Percentiles rank a stretch among this genome's conserved stretches.
Conservation (phyloP, 2,888 invertebrate species). For the Microlaimidae sp. region DNA sequence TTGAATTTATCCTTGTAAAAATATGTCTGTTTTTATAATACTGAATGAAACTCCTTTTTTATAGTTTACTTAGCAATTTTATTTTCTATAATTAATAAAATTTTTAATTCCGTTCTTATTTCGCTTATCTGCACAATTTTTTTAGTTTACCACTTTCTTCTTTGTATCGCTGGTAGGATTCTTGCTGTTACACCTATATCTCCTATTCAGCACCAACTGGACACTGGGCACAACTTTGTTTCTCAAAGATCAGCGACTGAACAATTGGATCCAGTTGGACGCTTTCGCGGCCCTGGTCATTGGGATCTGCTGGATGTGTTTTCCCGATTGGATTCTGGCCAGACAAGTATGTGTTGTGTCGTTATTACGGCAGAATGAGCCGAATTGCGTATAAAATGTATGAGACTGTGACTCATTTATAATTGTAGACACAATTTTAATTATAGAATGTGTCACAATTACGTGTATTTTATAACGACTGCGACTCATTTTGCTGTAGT, state of each 20-base stretch:
- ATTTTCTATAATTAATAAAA: not conserved
- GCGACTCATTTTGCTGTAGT: too few relatives aligned
- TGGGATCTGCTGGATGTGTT: not conserved
- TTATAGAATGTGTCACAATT: too few relatives aligned
- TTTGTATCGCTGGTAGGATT: not conserved
- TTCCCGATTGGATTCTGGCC: conserved; percentile 1
- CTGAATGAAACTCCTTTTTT: too few relatives aligned
- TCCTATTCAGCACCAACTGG: not conserved
- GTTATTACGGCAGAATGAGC: too few relatives aligned
- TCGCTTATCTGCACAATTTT: not conserved
- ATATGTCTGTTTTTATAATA: too few relatives aligned
- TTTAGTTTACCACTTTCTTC: not conserved
- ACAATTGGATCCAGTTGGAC: not conserved
- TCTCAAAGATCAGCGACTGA: not conserved
- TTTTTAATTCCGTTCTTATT: not conserved
- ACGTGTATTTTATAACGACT: too few relatives aligned
- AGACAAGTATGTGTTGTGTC: not conserved
- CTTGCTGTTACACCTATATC: not conserved
- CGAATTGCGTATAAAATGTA: too few relatives aligned
- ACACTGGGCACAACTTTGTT: not conserved
- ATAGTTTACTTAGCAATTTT: not conserved
- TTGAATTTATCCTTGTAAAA: too few relatives aligned
- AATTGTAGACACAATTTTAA: too few relatives aligned
- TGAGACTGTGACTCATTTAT: too few relatives aligned
- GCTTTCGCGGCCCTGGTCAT: not conserved